A percentile compares a stretch with the other conserved stretches of the same genome.
Evolutionary conservation across 1,140 invertebrate species (phyloP).

Genomic region (Lasaia peninsularis): DNA sequence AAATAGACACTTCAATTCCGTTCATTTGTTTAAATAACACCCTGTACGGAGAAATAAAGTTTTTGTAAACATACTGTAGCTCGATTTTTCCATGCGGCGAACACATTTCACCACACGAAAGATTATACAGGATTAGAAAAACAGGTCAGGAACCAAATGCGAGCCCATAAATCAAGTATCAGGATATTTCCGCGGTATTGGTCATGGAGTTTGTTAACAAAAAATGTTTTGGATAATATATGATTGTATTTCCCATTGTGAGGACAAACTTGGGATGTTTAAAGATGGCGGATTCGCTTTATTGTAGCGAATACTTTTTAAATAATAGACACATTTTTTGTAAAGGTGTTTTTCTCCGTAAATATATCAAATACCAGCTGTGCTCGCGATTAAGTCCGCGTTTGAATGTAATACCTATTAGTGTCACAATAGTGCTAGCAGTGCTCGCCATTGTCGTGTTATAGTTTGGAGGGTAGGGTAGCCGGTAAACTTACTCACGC

Average conservation of each 20-base stretch:
- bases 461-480: too few species aligned
- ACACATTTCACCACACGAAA: neutral
- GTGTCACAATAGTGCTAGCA: too few species aligned
- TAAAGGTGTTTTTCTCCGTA: too few species aligned
- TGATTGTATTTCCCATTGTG: constrained; percentile 15
- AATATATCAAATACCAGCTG: too few species aligned
- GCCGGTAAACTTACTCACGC: too few species aligned
- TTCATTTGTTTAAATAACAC: too few species aligned
- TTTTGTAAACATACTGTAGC: too few species aligned
- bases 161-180: constrained; percentile 12
- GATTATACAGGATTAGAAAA: neutral
- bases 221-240: constrained; percentile 22
- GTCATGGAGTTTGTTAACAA: constrained; percentile 17
- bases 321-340: neutral
- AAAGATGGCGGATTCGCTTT: constrained; percentile 10
- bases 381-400: too few species aligned
- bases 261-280: constrained; percentile 17
- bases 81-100: neutral
- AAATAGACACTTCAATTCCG: too few species aligned
- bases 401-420: too few species aligned
- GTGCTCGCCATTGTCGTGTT: too few species aligned
- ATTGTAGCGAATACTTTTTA: neutral
- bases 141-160: constrained; percentile 2
- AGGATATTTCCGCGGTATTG: constrained; percentile 12
- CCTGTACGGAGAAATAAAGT: too few species aligned